phyloP scores from a whole-genome alignment of 1,140 invertebrate species.

The Drosophila sturtevanti region DNA sequence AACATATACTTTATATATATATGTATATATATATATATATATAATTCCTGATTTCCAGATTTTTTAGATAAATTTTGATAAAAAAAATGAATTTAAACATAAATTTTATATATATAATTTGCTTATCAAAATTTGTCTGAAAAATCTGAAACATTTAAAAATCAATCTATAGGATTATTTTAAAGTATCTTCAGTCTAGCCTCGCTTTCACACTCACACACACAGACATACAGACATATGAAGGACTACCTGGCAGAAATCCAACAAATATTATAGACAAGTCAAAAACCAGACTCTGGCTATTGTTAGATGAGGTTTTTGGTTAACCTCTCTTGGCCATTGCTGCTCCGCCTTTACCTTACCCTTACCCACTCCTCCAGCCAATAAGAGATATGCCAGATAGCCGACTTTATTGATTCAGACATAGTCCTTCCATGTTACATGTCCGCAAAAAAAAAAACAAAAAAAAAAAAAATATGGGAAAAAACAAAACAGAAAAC shows the following conservation, averaged over 20 bases:
- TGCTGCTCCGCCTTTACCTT: background rate
- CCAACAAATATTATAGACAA: background rate
- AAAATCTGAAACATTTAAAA: too few species aligned
- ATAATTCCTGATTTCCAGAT: too few species aligned
- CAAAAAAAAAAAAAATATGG: conserved; percentile 45
- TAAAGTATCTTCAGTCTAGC: background rate
- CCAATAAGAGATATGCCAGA: conserved; percentile 63
- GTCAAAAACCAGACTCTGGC: background rate
- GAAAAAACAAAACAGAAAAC: conserved; percentile 12
- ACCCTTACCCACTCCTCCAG: conserved; percentile 28
- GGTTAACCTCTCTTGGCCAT: background rate
- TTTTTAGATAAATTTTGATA: too few species aligned
- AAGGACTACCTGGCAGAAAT: background rate
- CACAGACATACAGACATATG: background rate
- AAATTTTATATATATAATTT: too few species aligned
- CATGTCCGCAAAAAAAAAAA: conserved; percentile 53
- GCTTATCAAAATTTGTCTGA: too few species aligned
- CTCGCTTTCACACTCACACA: background rate
- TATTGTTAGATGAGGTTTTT: conserved; percentile 5
- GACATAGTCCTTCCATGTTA: conserved; percentile 21
- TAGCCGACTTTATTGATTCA: conserved; percentile 74
- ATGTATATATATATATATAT: too few species aligned
- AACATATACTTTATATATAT: too few species aligned
- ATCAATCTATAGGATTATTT: too few species aligned
- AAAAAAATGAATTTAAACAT: too few species aligned